Evolutionary conservation across 2,888 invertebrate species (phyloP).

Genomic region (Carterocephalus palaemon): DNA sequence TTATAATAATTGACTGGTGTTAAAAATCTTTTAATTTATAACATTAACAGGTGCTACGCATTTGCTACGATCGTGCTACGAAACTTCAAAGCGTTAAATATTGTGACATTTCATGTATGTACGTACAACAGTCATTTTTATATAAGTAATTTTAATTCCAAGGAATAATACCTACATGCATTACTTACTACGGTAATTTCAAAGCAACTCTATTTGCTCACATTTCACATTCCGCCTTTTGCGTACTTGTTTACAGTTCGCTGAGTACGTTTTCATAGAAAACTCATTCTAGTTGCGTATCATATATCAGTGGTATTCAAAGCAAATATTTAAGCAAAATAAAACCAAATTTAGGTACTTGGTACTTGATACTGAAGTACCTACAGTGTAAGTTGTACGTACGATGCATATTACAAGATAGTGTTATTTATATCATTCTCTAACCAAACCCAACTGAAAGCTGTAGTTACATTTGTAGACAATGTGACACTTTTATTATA

Average conservation of each 20-base stretch:
- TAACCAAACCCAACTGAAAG: too few relatives aligned
- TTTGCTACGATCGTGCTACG: conserved; percentile 50
- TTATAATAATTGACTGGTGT: too few relatives aligned
- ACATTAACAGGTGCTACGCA: conserved; percentile 46
- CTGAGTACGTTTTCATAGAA: conserved; percentile 55
- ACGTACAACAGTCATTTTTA: conserved; percentile 30
- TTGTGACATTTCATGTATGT: conserved; percentile 6
- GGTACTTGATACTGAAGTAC: too few relatives aligned
- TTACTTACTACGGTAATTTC: too few relatives aligned
- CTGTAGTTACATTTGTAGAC: too few relatives aligned
- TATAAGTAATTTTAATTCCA: conserved; percentile 37
- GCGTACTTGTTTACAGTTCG: conserved; percentile 41
- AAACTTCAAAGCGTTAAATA: conserved; percentile 25
- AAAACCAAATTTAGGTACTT: too few relatives aligned
- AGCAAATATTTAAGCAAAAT: too few relatives aligned
- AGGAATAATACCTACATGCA: background rate
- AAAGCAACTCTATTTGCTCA: too few relatives aligned
- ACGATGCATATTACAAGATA: too few relatives aligned
- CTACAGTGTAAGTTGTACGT: too few relatives aligned
- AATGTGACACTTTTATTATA: too few relatives aligned
- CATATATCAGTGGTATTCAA: conserved; percentile 45
- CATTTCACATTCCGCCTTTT: conserved; percentile 51
- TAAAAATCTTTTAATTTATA: background rate
- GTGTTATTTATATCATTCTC: too few relatives aligned
- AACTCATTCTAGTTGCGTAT: conserved; percentile 53